Conservation (phyloP, 92 coral and sea anemone genomes). For the Zoanthus sociatus region DNA sequence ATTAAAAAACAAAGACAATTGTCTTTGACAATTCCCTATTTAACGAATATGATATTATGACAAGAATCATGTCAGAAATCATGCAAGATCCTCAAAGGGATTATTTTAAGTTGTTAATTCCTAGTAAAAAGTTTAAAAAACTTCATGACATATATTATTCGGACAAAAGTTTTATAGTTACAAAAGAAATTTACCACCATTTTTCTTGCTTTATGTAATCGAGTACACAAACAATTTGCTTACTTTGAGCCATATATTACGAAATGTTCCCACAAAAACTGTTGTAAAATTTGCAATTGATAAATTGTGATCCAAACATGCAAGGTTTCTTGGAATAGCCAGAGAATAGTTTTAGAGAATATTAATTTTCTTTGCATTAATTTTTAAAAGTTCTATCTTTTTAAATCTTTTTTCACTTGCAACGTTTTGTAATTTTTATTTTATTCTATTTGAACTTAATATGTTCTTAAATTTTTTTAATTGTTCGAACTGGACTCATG, state of each 20-base stretch:
- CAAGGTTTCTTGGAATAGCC: not conserved
- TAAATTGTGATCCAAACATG: not conserved
- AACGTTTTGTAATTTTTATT: too few relatives aligned
- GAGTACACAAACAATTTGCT: not conserved
- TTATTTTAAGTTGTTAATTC: not conserved
- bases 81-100: slow-evolving; percentile 10
- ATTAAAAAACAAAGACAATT: slow-evolving; percentile 7
- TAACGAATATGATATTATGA: not conserved
- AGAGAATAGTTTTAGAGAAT: too few relatives aligned
- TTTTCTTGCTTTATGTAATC: not conserved
- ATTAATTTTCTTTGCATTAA: too few relatives aligned
- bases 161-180: not conserved
- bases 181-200: not conserved
- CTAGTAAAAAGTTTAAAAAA: not conserved
- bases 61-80: not conserved
- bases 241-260: not conserved
- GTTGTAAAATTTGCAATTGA: not conserved
- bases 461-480: too few relatives aligned
- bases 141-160: not conserved
- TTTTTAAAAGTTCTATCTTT: too few relatives aligned
- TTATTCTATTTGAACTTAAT: too few relatives aligned
- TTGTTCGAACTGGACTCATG: too few relatives aligned
- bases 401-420: too few relatives aligned
- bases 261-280: not conserved
- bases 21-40: not conserved